Evolutionary conservation across 37 sponge, comb jelly and placozoan genomes (phyloP), one percentile per base, ranked within the genome.

Genomic region (Ephydatia muelleri): DNA sequence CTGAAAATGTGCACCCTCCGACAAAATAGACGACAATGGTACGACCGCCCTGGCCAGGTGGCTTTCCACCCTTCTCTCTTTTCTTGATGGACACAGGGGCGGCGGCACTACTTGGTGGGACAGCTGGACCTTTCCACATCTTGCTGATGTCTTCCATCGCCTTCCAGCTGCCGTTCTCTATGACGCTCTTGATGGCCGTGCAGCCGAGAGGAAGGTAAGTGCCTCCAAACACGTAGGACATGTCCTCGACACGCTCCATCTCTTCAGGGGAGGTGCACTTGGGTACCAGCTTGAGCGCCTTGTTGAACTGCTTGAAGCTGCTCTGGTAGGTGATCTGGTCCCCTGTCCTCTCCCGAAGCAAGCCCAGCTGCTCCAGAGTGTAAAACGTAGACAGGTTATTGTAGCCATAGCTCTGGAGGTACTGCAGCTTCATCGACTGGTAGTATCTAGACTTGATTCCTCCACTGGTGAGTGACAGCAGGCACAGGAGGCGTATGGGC

Each of bases 221-320:
- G n/a, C 96, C 96, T 38, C 96, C 92, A 80, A 81, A 93, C 35
- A 96, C 94, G 70, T 91, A 96, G 25, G 94, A 90, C 77, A 88
- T 88, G 43, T 93, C 91, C 25, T 65, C 84, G 0, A 91, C 93
- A n/a, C 66, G 31, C 36, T 84, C 64, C 39, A 91, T 75, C 49
- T 91, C 75, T 21, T 80, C 81, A 0, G 80, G 68, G 1, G 27
- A 49, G 6, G 87, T 76, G 25, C 80, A 80, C 39, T 87, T 91
- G 3, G 92, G 88, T 26, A 91, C 88, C 2, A 91, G 84, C 47
- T 87, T 87, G 65, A 91, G 80, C 19, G 47, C 73, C 69, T 84
- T 83, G 2, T 75, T 48, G 28, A 91, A 81, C 30, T 80, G 84
- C 28, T 80, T 83, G 76, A 91, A 91, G 68, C 69, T 77, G 83